Evolutionary conservation across 2,888 invertebrate genomes (phyloP), one percentile per base, ranked within the genome.

Genomic region (Scaptodrosophila latifasciaeformis): DNA sequence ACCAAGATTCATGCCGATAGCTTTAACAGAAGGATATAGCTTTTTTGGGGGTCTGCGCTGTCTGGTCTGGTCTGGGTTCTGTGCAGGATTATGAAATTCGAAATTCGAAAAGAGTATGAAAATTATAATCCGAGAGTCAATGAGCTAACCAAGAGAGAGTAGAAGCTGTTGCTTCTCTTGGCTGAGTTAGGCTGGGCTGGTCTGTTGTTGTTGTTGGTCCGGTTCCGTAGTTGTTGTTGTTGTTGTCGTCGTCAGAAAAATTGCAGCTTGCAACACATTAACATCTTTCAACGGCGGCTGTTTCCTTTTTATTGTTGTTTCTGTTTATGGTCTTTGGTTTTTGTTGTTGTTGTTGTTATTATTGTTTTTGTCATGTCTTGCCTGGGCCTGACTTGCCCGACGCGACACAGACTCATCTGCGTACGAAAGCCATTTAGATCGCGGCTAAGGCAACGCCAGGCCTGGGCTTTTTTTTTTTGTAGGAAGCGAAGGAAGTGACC

Each of bases 221-320:
- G 7, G 24, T 24, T 24, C 24, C 24, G 24, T 24, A 5, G 24
- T 7, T 7, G 24, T 24, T 7, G 24, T 24, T 7, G 24, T 24
- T 7, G 24, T 24, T 7, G 24, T 24, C 24, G 24, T 24, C 24
- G 24, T 24, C 24, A 3, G 7, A 24, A 47, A 66, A 59, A 54
- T 78, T 72, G 72, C 78, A 72, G 75, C 75, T 75, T 72, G 72
- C 75, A 70, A 68, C 65, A n/a, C n/a, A 67, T 77, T 74, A 70
- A 67, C 70, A 65, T 70, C 70, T 74, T 72, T 67, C 59, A 70
- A 61, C 65, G 49, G 62, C 62, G 49, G 48, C 30, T 34, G n/a
- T 34, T 34, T 34, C 13, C 34, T 12, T 34, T 15, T 13, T 34
- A 15, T 34, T n/a, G 2, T 34, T 34, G 13, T n/a, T n/a, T 12